Base-by-base conservation (phyloP, 53 echinoderm and acorn worm genomes). In the Crossaster papposus region DNA sequence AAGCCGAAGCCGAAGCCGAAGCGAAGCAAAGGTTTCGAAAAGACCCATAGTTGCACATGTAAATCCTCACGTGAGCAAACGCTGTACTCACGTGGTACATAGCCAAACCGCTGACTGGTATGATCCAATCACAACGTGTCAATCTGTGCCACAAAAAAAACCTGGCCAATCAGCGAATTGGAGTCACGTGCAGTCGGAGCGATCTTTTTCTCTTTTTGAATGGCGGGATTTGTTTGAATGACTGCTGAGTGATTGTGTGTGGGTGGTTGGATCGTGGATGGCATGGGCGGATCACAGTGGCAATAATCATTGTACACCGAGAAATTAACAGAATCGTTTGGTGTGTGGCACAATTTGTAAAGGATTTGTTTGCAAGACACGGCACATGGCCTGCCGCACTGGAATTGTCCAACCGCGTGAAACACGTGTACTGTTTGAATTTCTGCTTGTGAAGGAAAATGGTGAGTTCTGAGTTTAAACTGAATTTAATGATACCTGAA, bases 231-330 rank as follows among this genome's bases (percentile, higher is more conserved):
- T n/a, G n/a, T n/a, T n/a, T 38, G 83, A 84, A 32, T 28, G 44
- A 64, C 10, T 51, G 52, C 32, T 30, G 34, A 54, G 72, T 84
- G 34, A 72, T 44, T 44, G 0, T 84, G 82, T 82, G 23, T 87
- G 87, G 76, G 87, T 72, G 63, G 87, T 87, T 51, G 22, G 75
- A 87, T 87, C 77, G 22, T 52, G 13, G 86, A 87, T 87, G 13
- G 15, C 30, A 12, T 18, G n/a, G 62, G 87, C 55, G 87, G 87
- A 75, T 87, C 87, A n/a, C n/a, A 54, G 58, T 34, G 34, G 36
- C 58, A 72, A 62, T 7, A 26, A 17, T 17, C 30, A 17, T 14
- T 12, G 34, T 51, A 55, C 17, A 55, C 17, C 31, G 81, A 9
- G 44, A 44, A 78, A 74, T 34, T 74, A 36, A 62, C 55, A 20